Evolutionary conservation across 2,797 vertebrate species (phyloP), one percentile per base, ranked within the genome.

Genomic region (Myripristis jacobus): DNA sequence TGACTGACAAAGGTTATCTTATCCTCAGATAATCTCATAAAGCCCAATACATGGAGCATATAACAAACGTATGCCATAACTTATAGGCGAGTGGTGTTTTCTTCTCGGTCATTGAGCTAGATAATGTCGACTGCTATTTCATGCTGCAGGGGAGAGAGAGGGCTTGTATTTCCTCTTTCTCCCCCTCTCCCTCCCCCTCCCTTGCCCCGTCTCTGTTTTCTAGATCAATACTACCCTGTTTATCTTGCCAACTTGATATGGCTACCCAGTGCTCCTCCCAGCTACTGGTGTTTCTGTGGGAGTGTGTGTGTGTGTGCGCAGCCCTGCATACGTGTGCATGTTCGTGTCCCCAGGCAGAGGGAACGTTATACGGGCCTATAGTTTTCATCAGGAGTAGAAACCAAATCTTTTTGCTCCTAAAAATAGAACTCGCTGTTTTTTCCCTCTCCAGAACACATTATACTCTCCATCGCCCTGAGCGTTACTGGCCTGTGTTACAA

Each of bases 311-410:
- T 58, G 31, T 41, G 41, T 54, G 27, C 34, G 51, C n/a, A n/a
- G n/a, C n/a, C n/a, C n/a, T 72, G 43, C 61, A 58, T 74, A 66
- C 73, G 73, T 44, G 59, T 60, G 43, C 76, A 36, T 79, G 80
- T 74, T 70, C 13, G 55, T 70, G 80, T 89, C 83, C 82, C 73
- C 70, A 75, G 83, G 90, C 89, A 63, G 71, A 31, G 3, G 89
- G 81, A 90, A 91, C 84, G 77, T 86, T 87, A 92, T 85, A 88
- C 54, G 44, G 78, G 78, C 82, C 83, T 89, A 89, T 90, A 86
- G 74, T 86, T 90, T 91, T 90, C 89, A 91, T 90, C 80, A 86
- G 73, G 87, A 88, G 87, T 85, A 85, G 88, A 86, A 91, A 91
- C 84, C 77, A 79, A 91, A 92, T 90, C 88, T 91, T 84, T 87